Base-by-base conservation (phyloP, 2,888 invertebrate genomes). In the Brachynemurus nebulosus region DNA sequence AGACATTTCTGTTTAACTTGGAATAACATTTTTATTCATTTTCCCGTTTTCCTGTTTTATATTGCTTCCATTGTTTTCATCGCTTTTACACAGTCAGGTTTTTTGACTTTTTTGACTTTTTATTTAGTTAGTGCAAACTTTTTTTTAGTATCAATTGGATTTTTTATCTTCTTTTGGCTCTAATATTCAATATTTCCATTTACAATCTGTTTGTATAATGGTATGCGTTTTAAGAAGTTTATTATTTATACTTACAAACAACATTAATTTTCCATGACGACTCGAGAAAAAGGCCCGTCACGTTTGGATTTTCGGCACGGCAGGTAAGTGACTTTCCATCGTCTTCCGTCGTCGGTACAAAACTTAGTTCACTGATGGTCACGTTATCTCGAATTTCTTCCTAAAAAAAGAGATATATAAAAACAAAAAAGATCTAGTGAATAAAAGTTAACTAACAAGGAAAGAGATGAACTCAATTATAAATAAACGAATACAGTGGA, bases 261-360 rank as follows among this genome's bases (percentile, higher is more conserved):
- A 91, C 88, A 68, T 81, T 80, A 63, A 90, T 80, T 61, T 79
- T 82, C 86, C 86, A 89, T 44, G 83, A 78, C 54, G 85, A 81
- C 66, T 90, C 90, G 55, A 86, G 68, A 62, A 72, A 80, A 54
- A 86, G 78, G 42, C 85, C 80, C 49, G 84, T 85, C 56, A 88
- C 85, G 71, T 85, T 86, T 49, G 89, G 88, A 73, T 91, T 91
- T 70, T 90, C 89, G 8, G 89, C 86, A 58, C 88, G 76, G 67
- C 91, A 91, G 48, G 82, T 84, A 69, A 91, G 79, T 55, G 79
- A 75, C 70, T 88, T 88, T 55, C 86, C 86, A 68, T 90, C 86
- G 67, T 91, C 90, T 60, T 88, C 88, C 53, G 86, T 78, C 46
- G 85, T 82, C 45, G 90, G 90, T 57, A 84, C 83, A 70, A 90